Evolutionary conservation across 2,797 vertebrate species (phyloP).

Genomic region (Neosalanx taihuensis): DNA sequence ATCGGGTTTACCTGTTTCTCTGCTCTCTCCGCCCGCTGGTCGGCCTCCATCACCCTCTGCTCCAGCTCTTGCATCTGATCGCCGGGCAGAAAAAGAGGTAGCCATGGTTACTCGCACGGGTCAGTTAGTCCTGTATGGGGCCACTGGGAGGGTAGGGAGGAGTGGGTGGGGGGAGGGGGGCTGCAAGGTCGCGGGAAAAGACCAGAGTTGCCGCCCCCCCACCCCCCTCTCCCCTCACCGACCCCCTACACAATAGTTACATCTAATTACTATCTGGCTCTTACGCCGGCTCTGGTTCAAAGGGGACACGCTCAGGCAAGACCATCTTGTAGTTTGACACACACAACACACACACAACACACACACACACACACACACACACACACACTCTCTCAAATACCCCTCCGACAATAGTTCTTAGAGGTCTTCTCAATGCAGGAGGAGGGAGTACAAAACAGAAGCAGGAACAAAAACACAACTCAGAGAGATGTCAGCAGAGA

Average conservation of each 20-base stretch:
- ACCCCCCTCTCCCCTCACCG: not conserved
- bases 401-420: constrained; percentile 28
- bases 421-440: constrained; percentile 1
- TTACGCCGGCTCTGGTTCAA: not conserved
- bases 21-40: constrained; percentile 85
- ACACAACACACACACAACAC: constrained; percentile 9
- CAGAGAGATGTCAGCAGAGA: not conserved
- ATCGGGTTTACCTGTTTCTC: constrained; percentile 84
- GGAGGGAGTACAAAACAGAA: not conserved
- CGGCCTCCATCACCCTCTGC: constrained; percentile 86
- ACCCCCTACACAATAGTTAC: constrained; percentile 4
- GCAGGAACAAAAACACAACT: constrained; percentile 6
- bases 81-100: constrained; percentile 17
- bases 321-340: constrained; percentile 18
- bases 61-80: constrained; percentile 93
- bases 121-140: constrained; percentile 13
- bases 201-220: constrained; percentile 4
- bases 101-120: constrained; percentile 10
- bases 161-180: not conserved
- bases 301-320: constrained; percentile 30
- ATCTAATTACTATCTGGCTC: constrained; percentile 18
- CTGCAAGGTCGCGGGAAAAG: constrained; percentile 25
- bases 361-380: constrained; percentile 19
- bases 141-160: not conserved
- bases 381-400: constrained; percentile 29